Evolutionary conservation across 1,140 invertebrate genomes (phyloP).

Genomic region (Drosophila sp.): DNA sequence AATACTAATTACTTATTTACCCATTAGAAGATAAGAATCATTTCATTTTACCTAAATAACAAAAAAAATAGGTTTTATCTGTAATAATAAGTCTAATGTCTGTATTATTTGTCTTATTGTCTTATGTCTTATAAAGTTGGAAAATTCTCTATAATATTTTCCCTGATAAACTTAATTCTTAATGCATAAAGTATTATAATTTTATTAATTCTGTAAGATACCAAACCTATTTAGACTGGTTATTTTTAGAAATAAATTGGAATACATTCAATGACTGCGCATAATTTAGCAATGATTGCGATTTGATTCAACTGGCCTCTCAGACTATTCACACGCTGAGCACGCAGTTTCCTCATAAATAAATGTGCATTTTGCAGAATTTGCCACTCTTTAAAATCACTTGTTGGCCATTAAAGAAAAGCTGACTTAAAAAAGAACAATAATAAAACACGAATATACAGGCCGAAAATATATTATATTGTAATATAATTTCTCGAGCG

Average conservation of each 20-base stretch:
- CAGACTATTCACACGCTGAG: slow-evolving; percentile 18
- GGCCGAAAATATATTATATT: slow-evolving; percentile 67
- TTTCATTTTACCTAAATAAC: too few relatives aligned
- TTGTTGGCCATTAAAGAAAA: slow-evolving; percentile 42
- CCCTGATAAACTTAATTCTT: too few relatives aligned
- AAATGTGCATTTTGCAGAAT: slow-evolving; percentile 30
- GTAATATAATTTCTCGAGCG: slow-evolving; percentile 81
- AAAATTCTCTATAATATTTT: too few relatives aligned
- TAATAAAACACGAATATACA: slow-evolving; percentile 69
- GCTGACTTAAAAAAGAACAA: slow-evolving; percentile 41
- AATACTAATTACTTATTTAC: too few relatives aligned
- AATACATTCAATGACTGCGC: slow-evolving; percentile 29
- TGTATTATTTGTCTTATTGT: too few relatives aligned
- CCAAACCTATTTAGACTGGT: not conserved
- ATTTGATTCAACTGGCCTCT: slow-evolving; percentile 5
- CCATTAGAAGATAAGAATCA: too few relatives aligned
- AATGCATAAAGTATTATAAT: too few relatives aligned
- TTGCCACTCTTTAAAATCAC: slow-evolving; percentile 59
- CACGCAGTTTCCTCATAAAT: slow-evolving; percentile 59
- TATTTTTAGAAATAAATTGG: slow-evolving; percentile 28
- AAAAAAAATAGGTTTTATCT: too few relatives aligned
- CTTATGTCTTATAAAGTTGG: too few relatives aligned
- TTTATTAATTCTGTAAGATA: too few relatives aligned
- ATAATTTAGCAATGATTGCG: slow-evolving; percentile 29
- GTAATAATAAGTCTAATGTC: too few relatives aligned